Conservation (phyloP, 2,797 vertebrate genomes). For the Oryzias sinensis region DNA sequence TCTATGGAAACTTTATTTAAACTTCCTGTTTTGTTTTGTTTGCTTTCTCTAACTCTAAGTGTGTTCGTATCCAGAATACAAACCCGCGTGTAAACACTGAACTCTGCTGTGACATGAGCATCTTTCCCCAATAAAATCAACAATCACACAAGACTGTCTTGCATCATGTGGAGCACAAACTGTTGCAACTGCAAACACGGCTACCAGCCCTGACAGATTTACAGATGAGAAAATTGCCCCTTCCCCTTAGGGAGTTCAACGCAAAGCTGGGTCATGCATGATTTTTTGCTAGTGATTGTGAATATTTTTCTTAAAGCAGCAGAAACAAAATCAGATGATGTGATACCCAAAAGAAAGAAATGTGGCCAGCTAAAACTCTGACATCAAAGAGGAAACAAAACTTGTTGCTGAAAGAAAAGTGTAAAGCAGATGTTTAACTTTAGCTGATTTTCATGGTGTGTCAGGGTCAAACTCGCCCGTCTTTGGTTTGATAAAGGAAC, state of each 20-base stretch:
- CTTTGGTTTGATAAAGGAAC: no score
- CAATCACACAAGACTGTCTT: background rate
- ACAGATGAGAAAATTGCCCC: background rate
- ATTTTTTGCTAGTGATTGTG: conserved; percentile 7
- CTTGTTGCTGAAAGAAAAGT: no score
- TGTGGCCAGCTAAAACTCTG: no score
- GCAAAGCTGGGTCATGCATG: conserved; percentile 12
- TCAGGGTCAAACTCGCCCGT: no score
- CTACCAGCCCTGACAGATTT: conserved; percentile 26
- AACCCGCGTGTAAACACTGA: conserved; percentile 46
- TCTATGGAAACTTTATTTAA: conserved; percentile 58
- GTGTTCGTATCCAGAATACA: conserved; percentile 55
- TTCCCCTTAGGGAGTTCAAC: conserved; percentile 6
- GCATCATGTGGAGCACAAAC: conserved; percentile 16
- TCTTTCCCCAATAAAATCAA: conserved; percentile 24
- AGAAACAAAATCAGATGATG: conserved; percentile 7
- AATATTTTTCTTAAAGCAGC: conserved; percentile 20
- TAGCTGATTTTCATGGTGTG: no score
- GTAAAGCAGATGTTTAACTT: no score
- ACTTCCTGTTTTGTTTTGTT: background rate
- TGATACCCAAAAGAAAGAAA: conserved; percentile 4
- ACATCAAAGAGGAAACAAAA: no score
- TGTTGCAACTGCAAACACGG: conserved; percentile 15
- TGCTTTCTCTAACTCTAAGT: background rate
- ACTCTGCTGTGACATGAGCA: conserved; percentile 12